phyloP scores from a whole-genome alignment of 2,888 invertebrate species.

The Tenthredo amoena region DNA sequence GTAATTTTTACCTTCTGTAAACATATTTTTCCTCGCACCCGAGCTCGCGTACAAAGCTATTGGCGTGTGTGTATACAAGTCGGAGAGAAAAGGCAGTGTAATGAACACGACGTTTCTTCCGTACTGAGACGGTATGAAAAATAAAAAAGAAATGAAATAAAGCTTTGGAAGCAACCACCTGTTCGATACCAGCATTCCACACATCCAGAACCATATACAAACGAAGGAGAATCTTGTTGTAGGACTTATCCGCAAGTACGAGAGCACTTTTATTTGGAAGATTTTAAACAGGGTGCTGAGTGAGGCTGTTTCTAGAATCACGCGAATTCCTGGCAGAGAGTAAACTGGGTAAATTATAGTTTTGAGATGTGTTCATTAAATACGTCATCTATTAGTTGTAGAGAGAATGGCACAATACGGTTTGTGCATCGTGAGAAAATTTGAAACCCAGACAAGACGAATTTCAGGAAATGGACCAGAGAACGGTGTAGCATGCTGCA shows the following conservation, averaged over 20 bases:
- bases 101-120: constrained; percentile 8
- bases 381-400: neutral
- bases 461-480: constrained; percentile 44
- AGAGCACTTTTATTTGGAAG: neutral
- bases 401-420: neutral
- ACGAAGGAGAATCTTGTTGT: neutral
- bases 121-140: neutral
- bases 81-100: neutral
- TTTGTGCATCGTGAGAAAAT: constrained; percentile 31
- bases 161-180: constrained; percentile 32
- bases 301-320: neutral
- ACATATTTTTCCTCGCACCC: neutral
- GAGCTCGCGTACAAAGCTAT: neutral
- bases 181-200: constrained; percentile 25
- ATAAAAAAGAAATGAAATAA: neutral
- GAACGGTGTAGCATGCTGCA: constrained; percentile 14
- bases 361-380: neutral
- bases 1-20: constrained; percentile 28
- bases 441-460: constrained; percentile 25
- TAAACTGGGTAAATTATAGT: constrained; percentile 3
- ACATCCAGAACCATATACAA: neutral
- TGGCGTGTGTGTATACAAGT: neutral
- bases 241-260: neutral
- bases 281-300: neutral
- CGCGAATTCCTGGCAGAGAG: neutral